Conservation (phyloP, 2,797 vertebrate genomes). For the Lagodon rhomboides region DNA sequence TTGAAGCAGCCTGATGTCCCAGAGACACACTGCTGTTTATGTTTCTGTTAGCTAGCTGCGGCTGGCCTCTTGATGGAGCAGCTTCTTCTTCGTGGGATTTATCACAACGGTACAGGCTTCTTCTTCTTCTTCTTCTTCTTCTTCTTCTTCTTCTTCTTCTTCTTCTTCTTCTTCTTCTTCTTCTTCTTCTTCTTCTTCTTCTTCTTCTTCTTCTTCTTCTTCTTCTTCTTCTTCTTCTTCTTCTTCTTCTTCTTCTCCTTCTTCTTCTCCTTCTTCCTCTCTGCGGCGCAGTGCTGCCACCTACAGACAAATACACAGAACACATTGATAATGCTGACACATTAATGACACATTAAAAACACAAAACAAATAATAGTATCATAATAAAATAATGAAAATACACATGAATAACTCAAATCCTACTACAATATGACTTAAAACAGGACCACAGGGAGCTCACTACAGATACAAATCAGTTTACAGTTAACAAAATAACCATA, state of each 20-base stretch:
- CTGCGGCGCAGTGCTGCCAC: constrained; percentile 21
- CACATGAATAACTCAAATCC: not conserved
- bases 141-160: too few species aligned
- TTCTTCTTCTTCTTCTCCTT: too few species aligned
- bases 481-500: not conserved
- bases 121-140: too few species aligned
- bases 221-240: too few species aligned
- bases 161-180: too few species aligned
- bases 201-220: too few species aligned
- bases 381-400: too few species aligned
- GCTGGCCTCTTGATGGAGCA: constrained; percentile 31
- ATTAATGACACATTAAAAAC: not conserved
- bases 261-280: not conserved
- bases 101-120: rapidly evolving
- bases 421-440: too few species aligned
- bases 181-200: too few species aligned
- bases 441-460: too few species aligned
- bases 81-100: constrained; percentile 55
- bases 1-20: not conserved
- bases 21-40: constrained; percentile 67
- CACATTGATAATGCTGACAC: not conserved
- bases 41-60: constrained; percentile 58
- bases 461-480: not conserved
- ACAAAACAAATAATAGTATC: not conserved
- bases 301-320: not conserved